Evolutionary conservation across 2,797 vertebrate genomes (phyloP).

Genomic region (Antennarius maculatus): DNA sequence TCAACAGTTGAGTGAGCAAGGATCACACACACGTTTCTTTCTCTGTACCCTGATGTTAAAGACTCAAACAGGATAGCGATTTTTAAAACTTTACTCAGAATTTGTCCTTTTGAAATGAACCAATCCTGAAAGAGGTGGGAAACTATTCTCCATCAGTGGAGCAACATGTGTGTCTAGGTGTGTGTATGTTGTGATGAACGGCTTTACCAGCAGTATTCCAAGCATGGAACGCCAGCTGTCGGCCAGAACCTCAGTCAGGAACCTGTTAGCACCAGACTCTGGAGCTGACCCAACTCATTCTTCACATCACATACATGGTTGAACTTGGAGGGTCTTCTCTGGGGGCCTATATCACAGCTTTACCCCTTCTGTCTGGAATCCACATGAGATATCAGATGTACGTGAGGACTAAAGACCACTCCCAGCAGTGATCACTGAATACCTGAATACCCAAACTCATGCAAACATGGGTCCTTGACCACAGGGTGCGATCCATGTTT

Average conservation of each 20-base stretch:
- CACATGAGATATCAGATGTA: constrained; percentile 32
- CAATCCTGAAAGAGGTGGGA: not conserved
- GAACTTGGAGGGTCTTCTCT: constrained; percentile 24
- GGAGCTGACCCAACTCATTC: constrained; percentile 69
- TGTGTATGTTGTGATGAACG: constrained; percentile 37
- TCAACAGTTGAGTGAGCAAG: too few species aligned
- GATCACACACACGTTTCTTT: too few species aligned
- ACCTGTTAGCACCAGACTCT: constrained; percentile 43
- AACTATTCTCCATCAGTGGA: not conserved
- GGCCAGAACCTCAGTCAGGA: constrained; percentile 39
- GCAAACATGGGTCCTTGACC: constrained; percentile 2
- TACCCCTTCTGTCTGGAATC: not conserved
- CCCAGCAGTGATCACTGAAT: not conserved
- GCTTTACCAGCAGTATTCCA: constrained; percentile 31
- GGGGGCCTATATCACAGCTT: constrained; percentile 20
- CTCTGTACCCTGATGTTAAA: not conserved
- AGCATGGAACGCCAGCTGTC: constrained; percentile 67
- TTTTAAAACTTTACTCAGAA: not conserved
- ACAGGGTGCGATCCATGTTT: not conserved
- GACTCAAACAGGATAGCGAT: not conserved
- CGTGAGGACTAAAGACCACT: not conserved
- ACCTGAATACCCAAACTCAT: not conserved
- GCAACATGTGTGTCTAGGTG: constrained; percentile 15
- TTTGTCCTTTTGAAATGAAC: not conserved
- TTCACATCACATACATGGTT: constrained; percentile 61